Percentiles rank a stretch among this genome's conserved stretches.
Conservation (phyloP, 2,888 invertebrate genomes). For the Pycnomerus fuliginosus region DNA sequence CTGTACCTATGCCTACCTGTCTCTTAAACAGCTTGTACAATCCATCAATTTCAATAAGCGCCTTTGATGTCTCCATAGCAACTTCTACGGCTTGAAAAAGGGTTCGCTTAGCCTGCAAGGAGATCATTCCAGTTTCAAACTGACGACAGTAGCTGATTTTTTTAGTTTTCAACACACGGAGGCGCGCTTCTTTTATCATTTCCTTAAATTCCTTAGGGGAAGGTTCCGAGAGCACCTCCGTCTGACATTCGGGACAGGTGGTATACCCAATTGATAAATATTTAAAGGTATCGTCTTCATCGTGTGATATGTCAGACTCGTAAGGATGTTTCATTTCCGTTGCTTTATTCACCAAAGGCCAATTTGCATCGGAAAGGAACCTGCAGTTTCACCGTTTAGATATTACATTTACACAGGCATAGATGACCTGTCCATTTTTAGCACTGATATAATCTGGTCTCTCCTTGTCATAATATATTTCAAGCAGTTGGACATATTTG, state of each 20-base stretch:
- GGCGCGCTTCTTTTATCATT: conserved; percentile 61
- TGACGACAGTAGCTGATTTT: conserved; percentile 66
- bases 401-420: too few species aligned
- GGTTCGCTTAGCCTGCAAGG: conserved; percentile 58
- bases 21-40: conserved; percentile 14
- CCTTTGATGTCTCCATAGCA: conserved; percentile 54
- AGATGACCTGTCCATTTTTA: conserved; percentile 13
- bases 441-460: background rate
- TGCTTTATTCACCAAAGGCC: conserved; percentile 59
- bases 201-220: conserved; percentile 60
- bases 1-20: too few species aligned
- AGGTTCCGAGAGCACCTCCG: conserved; percentile 59
- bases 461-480: conserved; percentile 5
- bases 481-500: conserved; percentile 11
- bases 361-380: conserved; percentile 64
- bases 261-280: conserved; percentile 56
- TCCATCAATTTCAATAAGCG: conserved; percentile 50
- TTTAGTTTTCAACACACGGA: conserved; percentile 60
- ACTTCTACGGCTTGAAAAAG: conserved; percentile 58
- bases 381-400: too few species aligned
- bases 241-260: conserved; percentile 59
- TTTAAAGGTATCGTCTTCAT: conserved; percentile 51
- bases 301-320: conserved; percentile 55
- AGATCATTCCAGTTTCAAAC: conserved; percentile 63
- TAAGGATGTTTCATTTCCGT: conserved; percentile 63